Base-by-base conservation (phyloP, 1,140 invertebrate species). In the Meloidogyne exigua region DNA sequence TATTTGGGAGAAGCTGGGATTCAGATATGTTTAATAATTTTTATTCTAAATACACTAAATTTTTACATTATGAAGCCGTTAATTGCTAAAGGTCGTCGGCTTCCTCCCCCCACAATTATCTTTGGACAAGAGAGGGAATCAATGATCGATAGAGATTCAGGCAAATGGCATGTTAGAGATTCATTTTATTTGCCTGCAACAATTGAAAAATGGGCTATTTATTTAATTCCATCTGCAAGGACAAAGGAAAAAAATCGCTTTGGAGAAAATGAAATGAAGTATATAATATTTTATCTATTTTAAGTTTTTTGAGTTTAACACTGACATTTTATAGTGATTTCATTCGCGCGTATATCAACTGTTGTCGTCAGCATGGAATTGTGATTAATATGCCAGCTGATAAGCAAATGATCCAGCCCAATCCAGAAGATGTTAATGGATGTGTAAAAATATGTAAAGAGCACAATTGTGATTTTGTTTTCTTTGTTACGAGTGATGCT, bases 381-480 rank as follows among this genome's bases (percentile, higher is more conserved):
- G 15, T 23, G 15, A 76, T 76, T 26, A 13, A 2, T 5, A 2
- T 2, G 12, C 75, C 72, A 12, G n/a, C 28, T 1, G 66, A 75
- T 63, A 62, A 73, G 15, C 23, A 75, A 75, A 44, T n/a, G 57
- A 26, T 73, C 10, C 57, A 73, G 26, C 49, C 57, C 13, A 64
- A 23, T 25, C 26, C 57, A 21, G 78, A 68, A 36, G 36, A 62
- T 28, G 39, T 78, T 23, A 36, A 63, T 28, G 49, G 80, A 1
- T 44, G 68, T 44, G 32, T 77, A n/a, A 21, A 18, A 23, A 66
- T 66, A 25, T 76, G 73, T 32, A 75, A 75, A 26, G 15, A 4
- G 12, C 18, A 79, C 2, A n/a, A 79, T 18, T 79, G 77, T 25
- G 28, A 79, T 15, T 79, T 79, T n/a, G 77, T 79, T 21, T 80